Conservation (phyloP, 2,888 invertebrate genomes). For the Dermolepida albohirtum region DNA sequence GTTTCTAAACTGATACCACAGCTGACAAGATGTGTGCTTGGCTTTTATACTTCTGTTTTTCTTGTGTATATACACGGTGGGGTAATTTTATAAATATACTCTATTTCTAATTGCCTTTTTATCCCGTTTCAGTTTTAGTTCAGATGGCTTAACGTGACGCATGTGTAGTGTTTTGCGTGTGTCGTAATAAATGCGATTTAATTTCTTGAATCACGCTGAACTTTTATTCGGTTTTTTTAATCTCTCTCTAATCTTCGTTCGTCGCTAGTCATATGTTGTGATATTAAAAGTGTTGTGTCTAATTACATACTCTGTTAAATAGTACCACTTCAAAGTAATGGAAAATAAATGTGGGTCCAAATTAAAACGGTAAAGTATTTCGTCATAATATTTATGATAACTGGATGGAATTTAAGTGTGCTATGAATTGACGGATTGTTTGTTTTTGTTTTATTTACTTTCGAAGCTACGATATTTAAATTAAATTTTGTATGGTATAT, state of each 20-base stretch:
- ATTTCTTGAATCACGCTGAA: too few species aligned
- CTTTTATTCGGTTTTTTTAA: too few species aligned
- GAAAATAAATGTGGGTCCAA: constrained; percentile 13
- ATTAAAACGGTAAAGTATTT: constrained; percentile 26
- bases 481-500: too few species aligned
- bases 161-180: constrained; percentile 26
- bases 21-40: constrained; percentile 39
- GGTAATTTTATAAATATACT: constrained; percentile 56
- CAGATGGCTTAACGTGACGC: constrained; percentile 27
- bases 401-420: neutral
- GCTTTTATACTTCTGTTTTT: constrained; percentile 36
- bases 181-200: neutral
- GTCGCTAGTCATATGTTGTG: constrained; percentile 6
- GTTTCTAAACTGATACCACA: constrained; percentile 26
- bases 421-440: neutral
- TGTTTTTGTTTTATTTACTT: too few species aligned
- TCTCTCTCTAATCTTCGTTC: neutral
- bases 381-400: neutral
- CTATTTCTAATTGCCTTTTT: constrained; percentile 50
- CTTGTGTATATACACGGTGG: constrained; percentile 48
- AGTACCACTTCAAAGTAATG: constrained; percentile 7
- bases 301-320: constrained; percentile 6
- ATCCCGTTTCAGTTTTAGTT: constrained; percentile 41
- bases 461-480: too few species aligned
- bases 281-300: constrained; percentile 2